phyloP scores from a whole-genome alignment of 2,797 vertebrate species.

The Notamacropus eugenii region DNA sequence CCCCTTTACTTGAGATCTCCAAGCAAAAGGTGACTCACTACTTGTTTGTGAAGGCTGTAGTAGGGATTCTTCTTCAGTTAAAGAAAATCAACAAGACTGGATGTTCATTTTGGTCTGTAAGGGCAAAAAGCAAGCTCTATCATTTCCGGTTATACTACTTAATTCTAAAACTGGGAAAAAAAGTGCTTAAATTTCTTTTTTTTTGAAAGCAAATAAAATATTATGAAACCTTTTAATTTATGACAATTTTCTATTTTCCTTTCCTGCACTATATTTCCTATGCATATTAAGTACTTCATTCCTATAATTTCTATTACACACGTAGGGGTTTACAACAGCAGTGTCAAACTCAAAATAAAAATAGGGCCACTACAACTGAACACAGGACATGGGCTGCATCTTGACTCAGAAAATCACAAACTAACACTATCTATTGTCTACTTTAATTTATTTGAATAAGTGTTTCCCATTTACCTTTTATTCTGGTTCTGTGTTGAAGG shows the following conservation, averaged over 20 bases:
- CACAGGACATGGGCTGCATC: too few species aligned
- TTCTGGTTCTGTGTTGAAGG: constrained; percentile 19
- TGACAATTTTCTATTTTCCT: constrained; percentile 26
- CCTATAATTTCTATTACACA: not conserved
- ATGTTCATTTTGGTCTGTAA: not conserved
- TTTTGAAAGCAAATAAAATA: constrained; percentile 29
- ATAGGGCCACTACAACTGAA: too few species aligned
- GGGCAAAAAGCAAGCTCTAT: constrained; percentile 41
- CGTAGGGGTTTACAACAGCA: not conserved
- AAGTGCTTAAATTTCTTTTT: constrained; percentile 26
- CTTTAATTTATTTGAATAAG: not conserved
- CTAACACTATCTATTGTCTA: not conserved
- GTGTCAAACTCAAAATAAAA: not conserved
- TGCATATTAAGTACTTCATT: not conserved
- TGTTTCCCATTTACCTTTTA: constrained; percentile 32
- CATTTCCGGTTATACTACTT: constrained; percentile 44
- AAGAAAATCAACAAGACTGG: not conserved
- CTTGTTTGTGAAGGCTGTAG: not conserved
- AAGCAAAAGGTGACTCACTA: not conserved
- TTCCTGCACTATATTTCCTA: constrained; percentile 35
- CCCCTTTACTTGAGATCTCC: not conserved
- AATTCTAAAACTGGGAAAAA: constrained; percentile 18
- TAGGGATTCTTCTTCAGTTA: not conserved
- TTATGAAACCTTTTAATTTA: constrained; percentile 27
- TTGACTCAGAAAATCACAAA: not conserved